phyloP scores from a whole-genome alignment of 1,140 invertebrate species.

The Ganaspis sp. region DNA sequence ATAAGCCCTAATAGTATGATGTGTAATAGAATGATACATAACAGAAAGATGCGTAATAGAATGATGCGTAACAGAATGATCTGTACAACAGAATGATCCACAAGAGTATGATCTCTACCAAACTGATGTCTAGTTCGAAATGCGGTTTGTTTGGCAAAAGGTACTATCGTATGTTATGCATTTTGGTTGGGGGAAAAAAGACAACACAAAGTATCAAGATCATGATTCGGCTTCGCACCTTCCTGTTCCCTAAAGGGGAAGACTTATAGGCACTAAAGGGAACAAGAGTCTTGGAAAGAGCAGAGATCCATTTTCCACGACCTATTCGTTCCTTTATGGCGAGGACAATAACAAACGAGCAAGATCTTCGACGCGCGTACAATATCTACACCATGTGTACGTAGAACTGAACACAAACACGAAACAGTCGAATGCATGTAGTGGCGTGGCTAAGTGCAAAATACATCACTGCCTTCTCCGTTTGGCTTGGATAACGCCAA shows the following conservation, averaged over 20 bases:
- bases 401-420: conserved; percentile 50
- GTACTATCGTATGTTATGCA: background rate
- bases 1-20: too few relatives aligned
- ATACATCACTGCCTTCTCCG: conserved; percentile 73
- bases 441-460: conserved; percentile 71
- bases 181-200: background rate
- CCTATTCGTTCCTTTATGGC: conserved; percentile 19
- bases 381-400: conserved; percentile 53
- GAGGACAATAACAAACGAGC: conserved; percentile 62
- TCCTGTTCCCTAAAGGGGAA: background rate
- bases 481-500: conserved; percentile 71
- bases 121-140: too few relatives aligned
- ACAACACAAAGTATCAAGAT: background rate
- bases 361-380: conserved; percentile 49
- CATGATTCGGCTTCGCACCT: conserved; percentile 11
- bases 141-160: background rate
- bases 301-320: conserved; percentile 18
- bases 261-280: background rate
- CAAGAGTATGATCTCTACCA: too few relatives aligned
- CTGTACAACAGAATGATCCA: too few relatives aligned
- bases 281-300: background rate
- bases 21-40: too few relatives aligned
- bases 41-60: too few relatives aligned
- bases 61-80: too few relatives aligned
- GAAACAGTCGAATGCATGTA: conserved; percentile 58